phyloP scores from a whole-genome alignment of 2,113 vertebrate genomes.

The Cephalopterus ornatus region DNA sequence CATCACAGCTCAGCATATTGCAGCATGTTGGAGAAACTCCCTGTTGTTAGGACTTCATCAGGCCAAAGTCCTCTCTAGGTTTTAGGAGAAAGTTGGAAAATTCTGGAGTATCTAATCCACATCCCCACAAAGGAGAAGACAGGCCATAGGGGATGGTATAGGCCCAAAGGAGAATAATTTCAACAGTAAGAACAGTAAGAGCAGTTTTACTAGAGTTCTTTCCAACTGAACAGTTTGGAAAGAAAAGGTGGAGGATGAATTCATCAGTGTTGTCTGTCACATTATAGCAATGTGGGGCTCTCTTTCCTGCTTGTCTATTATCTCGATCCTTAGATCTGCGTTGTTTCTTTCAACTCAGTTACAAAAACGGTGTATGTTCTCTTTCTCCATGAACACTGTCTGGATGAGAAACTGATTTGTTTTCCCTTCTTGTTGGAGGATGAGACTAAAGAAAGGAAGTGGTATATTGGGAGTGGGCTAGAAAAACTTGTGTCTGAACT shows the following conservation, averaged over 20 bases:
- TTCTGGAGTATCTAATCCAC: background rate
- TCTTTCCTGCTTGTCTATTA: background rate
- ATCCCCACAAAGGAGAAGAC: background rate
- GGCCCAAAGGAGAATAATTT: background rate
- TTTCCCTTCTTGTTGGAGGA: background rate
- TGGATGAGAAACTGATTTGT: background rate
- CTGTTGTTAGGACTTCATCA: background rate
- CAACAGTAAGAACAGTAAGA: background rate
- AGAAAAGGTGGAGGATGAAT: background rate
- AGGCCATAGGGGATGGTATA: background rate
- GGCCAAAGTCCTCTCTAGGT: background rate
- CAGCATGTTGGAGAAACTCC: background rate
- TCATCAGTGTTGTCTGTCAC: background rate
- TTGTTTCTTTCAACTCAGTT: background rate
- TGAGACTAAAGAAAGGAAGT: background rate
- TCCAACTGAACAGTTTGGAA: background rate
- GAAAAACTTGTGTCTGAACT: background rate
- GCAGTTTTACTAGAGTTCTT: background rate
- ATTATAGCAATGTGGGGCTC: background rate
- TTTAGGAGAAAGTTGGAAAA: background rate
- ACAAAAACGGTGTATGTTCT: background rate
- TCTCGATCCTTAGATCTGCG: background rate
- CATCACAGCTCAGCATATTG: background rate
- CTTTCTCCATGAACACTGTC: background rate
- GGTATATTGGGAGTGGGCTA: background rate